Conservation (phyloP, 2,113 vertebrate species). For the Mastomys natalensis region DNA sequence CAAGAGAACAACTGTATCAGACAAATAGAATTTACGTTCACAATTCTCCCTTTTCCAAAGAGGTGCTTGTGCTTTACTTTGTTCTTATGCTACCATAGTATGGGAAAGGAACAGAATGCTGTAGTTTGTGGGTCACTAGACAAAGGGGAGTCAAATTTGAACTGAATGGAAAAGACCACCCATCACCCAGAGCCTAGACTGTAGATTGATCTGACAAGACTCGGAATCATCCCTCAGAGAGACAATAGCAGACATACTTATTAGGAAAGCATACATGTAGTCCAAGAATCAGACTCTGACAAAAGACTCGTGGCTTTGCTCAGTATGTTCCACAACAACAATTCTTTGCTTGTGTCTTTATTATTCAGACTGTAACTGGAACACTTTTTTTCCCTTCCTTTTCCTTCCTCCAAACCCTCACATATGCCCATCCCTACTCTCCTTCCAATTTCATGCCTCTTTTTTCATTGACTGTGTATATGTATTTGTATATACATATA, state of each 20-base stretch:
- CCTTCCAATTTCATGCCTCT: neutral
- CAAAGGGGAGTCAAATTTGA: neutral
- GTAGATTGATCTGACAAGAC: neutral
- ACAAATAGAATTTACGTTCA: too few species aligned
- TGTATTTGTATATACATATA: neutral
- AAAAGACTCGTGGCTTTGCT: neutral
- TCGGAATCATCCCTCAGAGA: conserved; percentile 10
- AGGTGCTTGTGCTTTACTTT: neutral
- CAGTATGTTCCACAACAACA: neutral
- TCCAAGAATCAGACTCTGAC: neutral
- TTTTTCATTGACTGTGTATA: neutral
- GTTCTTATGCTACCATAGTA: neutral
- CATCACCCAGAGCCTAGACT: neutral
- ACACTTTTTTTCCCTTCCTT: neutral
- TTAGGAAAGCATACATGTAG: neutral
- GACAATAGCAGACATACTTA: neutral
- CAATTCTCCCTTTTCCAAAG: neutral
- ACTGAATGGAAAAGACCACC: neutral
- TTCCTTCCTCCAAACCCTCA: neutral
- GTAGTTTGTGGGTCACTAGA: neutral
- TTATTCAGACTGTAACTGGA: neutral
- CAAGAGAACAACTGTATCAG: too few species aligned
- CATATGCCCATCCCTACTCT: neutral
- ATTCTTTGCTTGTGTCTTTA: neutral
- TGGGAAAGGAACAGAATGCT: neutral